These are phyloP conservation scores for Bhutanitis thaidina DNA, from an alignment of 2,888 invertebrate species.

Conservation along the genomic window DNA sequence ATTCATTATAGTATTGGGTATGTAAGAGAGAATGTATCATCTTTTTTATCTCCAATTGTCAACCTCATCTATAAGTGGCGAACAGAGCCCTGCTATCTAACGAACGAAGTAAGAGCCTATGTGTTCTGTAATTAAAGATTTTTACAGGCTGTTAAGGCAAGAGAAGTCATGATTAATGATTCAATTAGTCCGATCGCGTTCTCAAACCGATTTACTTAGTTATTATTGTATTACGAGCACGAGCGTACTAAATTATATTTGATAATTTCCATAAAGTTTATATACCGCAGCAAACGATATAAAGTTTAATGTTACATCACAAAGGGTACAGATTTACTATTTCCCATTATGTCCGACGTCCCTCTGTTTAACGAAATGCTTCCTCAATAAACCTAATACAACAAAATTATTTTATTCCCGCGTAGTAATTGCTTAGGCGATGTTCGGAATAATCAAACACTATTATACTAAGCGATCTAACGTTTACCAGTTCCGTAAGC, in stretches of 20 bases:
- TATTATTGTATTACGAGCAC: too few species aligned
- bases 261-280: neutral
- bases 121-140: too few species aligned
- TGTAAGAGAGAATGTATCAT: too few species aligned
- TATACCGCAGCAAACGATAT: neutral
- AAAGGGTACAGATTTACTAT: neutral
- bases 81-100: too few species aligned
- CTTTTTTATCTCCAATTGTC: too few species aligned
- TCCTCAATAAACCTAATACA: slow-evolving; percentile 7
- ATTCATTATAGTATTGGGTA: too few species aligned
- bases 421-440: slow-evolving; percentile 4
- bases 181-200: too few species aligned
- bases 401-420: slow-evolving; percentile 6
- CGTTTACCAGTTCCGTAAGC: neutral
- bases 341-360: neutral
- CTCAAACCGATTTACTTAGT: too few species aligned
- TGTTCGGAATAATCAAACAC: slow-evolving; percentile 13
- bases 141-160: too few species aligned
- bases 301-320: neutral
- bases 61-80: too few species aligned
- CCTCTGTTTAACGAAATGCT: neutral
- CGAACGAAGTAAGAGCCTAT: too few species aligned
- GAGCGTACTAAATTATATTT: neutral
- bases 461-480: neutral
- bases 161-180: too few species aligned